Evolutionary conservation across 2,113 vertebrate species (phyloP).

Genomic region (Gobius niger): DNA sequence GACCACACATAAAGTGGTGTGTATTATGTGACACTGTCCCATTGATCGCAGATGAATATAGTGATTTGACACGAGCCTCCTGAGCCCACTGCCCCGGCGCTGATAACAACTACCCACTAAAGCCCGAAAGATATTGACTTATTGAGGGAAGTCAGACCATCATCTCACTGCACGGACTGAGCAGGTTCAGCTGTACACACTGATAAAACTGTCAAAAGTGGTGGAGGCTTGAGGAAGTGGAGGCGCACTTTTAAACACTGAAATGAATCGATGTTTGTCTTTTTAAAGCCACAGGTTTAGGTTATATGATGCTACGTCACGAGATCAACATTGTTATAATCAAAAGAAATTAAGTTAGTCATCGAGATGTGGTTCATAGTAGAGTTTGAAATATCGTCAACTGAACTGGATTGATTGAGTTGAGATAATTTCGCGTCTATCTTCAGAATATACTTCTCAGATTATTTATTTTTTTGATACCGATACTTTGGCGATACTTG

Average conservation of each 20-base stretch:
- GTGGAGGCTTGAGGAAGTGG: not conserved
- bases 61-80: constrained; percentile 42
- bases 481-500: too few species aligned
- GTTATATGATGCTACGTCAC: too few species aligned
- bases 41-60: constrained; percentile 49
- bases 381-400: too few species aligned
- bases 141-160: constrained; percentile 41
- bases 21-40: constrained; percentile 21
- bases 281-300: too few species aligned
- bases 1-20: constrained; percentile 26
- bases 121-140: constrained; percentile 38
- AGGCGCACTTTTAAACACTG: not conserved
- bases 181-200: constrained; percentile 31
- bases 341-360: too few species aligned
- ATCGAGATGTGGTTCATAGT: too few species aligned
- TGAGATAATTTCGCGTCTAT: too few species aligned
- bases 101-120: constrained; percentile 52
- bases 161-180: constrained; percentile 25
- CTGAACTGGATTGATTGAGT: too few species aligned
- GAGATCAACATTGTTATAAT: too few species aligned
- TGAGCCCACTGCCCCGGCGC: constrained; percentile 49
- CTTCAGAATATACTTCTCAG: too few species aligned
- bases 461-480: too few species aligned
- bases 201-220: constrained; percentile 46
- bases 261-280: not conserved